Conservation (phyloP, 2,888 invertebrate species). For the Nebria brevicollis region DNA sequence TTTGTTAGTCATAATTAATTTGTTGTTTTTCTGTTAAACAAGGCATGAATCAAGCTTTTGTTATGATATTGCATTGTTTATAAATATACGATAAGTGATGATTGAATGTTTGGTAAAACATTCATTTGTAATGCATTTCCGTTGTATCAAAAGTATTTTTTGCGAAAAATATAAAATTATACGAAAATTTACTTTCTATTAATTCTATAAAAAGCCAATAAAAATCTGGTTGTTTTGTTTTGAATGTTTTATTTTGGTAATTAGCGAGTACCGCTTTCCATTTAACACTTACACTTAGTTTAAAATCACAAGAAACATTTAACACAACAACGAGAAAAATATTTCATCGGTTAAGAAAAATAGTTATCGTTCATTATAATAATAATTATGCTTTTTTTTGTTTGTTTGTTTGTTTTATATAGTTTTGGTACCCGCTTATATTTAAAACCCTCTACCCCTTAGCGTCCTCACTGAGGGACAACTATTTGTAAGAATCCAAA, state of each 20-base stretch:
- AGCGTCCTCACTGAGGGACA: constrained; percentile 48
- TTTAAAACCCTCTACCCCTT: constrained; percentile 52
- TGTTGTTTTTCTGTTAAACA: too few species aligned
- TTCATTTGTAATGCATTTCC: too few species aligned
- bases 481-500: constrained; percentile 49
- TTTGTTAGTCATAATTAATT: not conserved
- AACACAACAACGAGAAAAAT: constrained; percentile 56
- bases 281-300: constrained; percentile 40
- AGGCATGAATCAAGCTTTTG: too few species aligned
- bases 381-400: not conserved
- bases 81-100: too few species aligned
- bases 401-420: constrained; percentile 8
- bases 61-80: too few species aligned
- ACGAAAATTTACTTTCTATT: too few species aligned
- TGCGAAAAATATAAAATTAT: too few species aligned
- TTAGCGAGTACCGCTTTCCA: constrained; percentile 31
- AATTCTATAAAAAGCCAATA: not conserved
- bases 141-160: too few species aligned
- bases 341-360: constrained; percentile 57
- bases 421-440: constrained; percentile 57
- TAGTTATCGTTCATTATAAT: constrained; percentile 55
- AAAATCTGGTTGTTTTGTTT: constrained; percentile 26
- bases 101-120: too few species aligned
- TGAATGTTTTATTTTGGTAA: constrained; percentile 30
- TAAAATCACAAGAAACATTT: constrained; percentile 56